Evolutionary conservation across 1,140 invertebrate species (phyloP), one percentile per base, ranked within the genome.

Genomic region (Ectropis grisescens): DNA sequence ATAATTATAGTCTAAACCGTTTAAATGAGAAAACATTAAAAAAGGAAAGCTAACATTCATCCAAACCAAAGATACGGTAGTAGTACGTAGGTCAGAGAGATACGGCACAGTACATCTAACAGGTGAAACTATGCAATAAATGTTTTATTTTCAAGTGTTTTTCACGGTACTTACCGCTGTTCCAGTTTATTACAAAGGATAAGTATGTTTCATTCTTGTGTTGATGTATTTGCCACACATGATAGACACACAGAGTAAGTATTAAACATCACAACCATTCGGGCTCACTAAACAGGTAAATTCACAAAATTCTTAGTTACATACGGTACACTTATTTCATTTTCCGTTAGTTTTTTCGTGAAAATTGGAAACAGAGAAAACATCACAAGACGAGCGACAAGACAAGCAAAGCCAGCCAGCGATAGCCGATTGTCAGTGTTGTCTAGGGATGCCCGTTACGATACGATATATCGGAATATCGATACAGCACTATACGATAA

Each of bases 321-420:
- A n/a, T n/a, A n/a, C n/a, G 3, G 16, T 66, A 70, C 58, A 61
- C 57, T 68, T 72, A 68, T 51, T 42, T 29, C 66, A 76, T 76
- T 74, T 76, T 76, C 61, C 68, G 68, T 72, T 75, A 75, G 44
- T 70, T 74, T 71, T n/a, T n/a, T 75, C 62, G 66, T 64, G 58
- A 76, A 76, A 76, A 71, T 70, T 62, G 49, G 48, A 62, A 64
- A 70, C 58, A 62, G 62, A 70, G 57, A 54, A 51, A 64, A 69
- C 75, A 67, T 64, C 47, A 61, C 58, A 59, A 68, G 45, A 62
- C 58, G 52, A 2, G 10, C 24, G 24, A 26, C 19, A 22, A 22
- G 9, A 57, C 50, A 51, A 58, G 39, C 48, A 44, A 41, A 46
- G 51, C n/a, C 51, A 44, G 51, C 51, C 42, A 53, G 38, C 51